A percentile compares a stretch with the other conserved stretches of the same genome.
phyloP scores from a whole-genome alignment of 2,113 vertebrate species.

The Nymphicus hollandicus region DNA sequence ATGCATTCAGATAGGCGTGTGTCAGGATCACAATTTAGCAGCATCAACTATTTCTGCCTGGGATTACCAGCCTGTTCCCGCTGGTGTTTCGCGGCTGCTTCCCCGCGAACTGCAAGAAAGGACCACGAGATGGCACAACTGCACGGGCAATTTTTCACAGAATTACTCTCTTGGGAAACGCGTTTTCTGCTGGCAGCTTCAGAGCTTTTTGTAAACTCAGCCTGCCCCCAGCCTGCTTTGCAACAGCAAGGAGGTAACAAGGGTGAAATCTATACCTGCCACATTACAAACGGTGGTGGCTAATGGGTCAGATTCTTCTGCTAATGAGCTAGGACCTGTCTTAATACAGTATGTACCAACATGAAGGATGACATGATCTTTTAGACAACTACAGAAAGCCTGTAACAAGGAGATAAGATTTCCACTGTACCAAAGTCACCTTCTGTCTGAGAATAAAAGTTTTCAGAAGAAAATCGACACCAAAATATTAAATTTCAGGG shows the following conservation, averaged over 20 bases:
- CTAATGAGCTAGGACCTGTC: not conserved
- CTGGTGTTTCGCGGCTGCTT: not conserved
- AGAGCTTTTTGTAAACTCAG: not conserved
- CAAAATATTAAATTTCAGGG: not conserved
- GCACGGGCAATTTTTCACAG: not conserved
- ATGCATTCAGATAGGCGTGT: not conserved
- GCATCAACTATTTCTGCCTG: not conserved
- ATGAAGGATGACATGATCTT: not conserved
- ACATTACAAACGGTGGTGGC: not conserved
- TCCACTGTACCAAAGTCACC: not conserved
- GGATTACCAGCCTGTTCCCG: not conserved
- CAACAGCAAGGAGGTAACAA: not conserved
- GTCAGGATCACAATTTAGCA: not conserved
- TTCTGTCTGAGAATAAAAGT: not conserved
- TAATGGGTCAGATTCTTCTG: not conserved
- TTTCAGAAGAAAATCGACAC: not conserved
- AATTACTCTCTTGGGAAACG: not conserved
- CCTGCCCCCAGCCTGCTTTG: not conserved
- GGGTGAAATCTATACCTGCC: not conserved
- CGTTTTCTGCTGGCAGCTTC: not conserved
- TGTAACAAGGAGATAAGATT: not conserved
- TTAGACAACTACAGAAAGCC: not conserved
- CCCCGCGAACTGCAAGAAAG: not conserved
- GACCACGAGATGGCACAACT: constrained; percentile 70
- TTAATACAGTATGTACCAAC: not conserved